Evolutionary conservation across 1,140 invertebrate species (phyloP), one percentile per base, ranked within the genome.

Genomic region (Hydropsyche tenuis): DNA sequence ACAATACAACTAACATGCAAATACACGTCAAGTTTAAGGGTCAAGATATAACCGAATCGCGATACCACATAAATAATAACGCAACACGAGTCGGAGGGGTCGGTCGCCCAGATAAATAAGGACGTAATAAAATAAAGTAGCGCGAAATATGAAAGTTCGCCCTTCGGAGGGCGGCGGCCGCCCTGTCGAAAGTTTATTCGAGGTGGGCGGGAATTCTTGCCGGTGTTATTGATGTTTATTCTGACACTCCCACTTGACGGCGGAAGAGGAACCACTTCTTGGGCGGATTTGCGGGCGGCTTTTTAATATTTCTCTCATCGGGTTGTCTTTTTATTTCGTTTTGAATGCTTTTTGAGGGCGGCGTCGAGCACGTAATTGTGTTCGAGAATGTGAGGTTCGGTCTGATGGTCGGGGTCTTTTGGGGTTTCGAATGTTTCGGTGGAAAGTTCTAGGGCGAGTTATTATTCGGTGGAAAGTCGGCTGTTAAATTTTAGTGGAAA

Each of bases 41-140:
- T 43, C 23, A 16, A 18, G 48, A 22, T n/a, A 12, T 27, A 70
- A 16, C 46, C 42, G 42, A 56, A 70, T 70, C 30, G 25, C n/a
- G 68, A 70, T 70, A 70, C 37, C 16, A 70, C 51, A 70, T 53
- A 53, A 56, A 56, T 56, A 56, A 70, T 56, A 27, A 16, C 4
- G 63, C 30, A 37, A 65, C 25, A 46, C 16, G 18, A 16, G 27
- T 25, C 48, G 48, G 62, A 48, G 23, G n/a, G 68, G 68, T n/a
- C 48, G 68, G 5, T 43, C 20, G 48, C 45, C 30, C 30, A 70
- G 4, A 70, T 70, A 70, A 70, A 70, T 70, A 70, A 70, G 68
- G 48, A 43, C 45, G 68, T 70, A 70, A 70, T 70, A 70, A 70
- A 70, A 70, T 70, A 70, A 70, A 70, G 68, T 70, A 56, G 22